Evolutionary conservation across 2,113 vertebrate species (phyloP).

Genomic region (Melanerpes aurifrons): DNA sequence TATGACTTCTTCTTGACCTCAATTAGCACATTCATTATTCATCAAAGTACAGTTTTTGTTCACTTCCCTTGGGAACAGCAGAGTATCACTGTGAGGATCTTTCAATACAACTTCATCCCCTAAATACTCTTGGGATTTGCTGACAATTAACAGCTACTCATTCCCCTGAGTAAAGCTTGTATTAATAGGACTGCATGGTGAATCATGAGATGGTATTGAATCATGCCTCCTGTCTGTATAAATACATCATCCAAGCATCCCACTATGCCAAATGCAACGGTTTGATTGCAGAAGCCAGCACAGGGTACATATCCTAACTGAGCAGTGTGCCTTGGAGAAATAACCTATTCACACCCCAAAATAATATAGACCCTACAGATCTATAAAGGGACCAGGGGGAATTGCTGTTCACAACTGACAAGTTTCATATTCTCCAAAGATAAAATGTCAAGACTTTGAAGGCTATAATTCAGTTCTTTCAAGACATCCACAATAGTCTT

Average conservation of each 20-base stretch:
- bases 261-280: neutral
- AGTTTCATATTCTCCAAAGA: neutral
- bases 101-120: slow-evolving; percentile 29
- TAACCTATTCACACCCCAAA: neutral
- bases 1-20: slow-evolving; percentile 33
- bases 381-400: slow-evolving; percentile 17
- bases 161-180: slow-evolving; percentile 44
- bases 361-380: slow-evolving; percentile 5
- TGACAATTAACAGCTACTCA: slow-evolving; percentile 54
- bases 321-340: slow-evolving; percentile 32
- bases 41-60: slow-evolving; percentile 34
- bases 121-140: slow-evolving; percentile 37
- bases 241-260: slow-evolving; percentile 41
- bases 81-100: slow-evolving; percentile 39
- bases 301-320: neutral
- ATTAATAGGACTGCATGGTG: slow-evolving; percentile 48
- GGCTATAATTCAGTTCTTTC: neutral
- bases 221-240: slow-evolving; percentile 46
- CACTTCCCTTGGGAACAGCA: slow-evolving; percentile 13
- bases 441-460: slow-evolving; percentile 2
- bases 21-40: slow-evolving; percentile 58
- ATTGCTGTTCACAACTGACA: slow-evolving; percentile 25
- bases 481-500: neutral
- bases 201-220: slow-evolving; percentile 50
- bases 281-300: slow-evolving; percentile 33